Evolutionary conservation across 2,888 invertebrate genomes (phyloP).

Genomic region (Tholera decimalis): DNA sequence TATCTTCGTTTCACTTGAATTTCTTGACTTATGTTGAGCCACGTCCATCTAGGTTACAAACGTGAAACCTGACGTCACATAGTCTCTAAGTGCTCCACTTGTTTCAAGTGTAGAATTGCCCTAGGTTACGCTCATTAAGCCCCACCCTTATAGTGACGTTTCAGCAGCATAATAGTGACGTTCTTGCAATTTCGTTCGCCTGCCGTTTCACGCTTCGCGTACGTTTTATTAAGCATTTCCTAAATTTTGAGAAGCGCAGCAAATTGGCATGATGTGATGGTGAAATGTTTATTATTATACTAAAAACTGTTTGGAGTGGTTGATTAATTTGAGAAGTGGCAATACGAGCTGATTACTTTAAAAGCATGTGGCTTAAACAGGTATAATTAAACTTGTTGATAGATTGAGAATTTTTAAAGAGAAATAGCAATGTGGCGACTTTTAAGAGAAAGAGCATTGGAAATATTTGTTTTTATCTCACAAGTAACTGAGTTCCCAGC

Average conservation of each 20-base stretch:
- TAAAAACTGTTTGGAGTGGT: background rate
- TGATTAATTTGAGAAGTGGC: background rate
- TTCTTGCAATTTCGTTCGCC: conserved; percentile 55
- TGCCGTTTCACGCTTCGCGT: conserved; percentile 47
- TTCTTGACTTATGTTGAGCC: background rate
- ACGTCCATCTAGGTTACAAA: background rate
- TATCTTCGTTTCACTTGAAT: background rate
- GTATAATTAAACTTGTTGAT: too few species aligned
- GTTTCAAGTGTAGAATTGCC: background rate
- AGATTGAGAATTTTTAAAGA: background rate
- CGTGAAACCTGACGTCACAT: background rate
- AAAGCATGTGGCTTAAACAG: background rate
- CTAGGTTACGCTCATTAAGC: conserved; percentile 12
- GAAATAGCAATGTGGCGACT: too few species aligned
- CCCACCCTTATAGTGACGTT: conserved; percentile 14
- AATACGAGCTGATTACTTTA: too few species aligned
- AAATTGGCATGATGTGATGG: conserved; percentile 9
- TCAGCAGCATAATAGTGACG: conserved; percentile 46
- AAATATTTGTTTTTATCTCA: too few species aligned
- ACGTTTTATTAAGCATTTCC: conserved; percentile 57
- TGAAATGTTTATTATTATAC: conserved; percentile 43
- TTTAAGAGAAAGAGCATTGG: too few species aligned
- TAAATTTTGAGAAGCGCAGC: conserved; percentile 41
- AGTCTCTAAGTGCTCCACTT: background rate
- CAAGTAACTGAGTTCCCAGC: too few species aligned